Evolutionary conservation across 2,888 invertebrate species (phyloP).

Genomic region (Cosmorhoe ocellata): DNA sequence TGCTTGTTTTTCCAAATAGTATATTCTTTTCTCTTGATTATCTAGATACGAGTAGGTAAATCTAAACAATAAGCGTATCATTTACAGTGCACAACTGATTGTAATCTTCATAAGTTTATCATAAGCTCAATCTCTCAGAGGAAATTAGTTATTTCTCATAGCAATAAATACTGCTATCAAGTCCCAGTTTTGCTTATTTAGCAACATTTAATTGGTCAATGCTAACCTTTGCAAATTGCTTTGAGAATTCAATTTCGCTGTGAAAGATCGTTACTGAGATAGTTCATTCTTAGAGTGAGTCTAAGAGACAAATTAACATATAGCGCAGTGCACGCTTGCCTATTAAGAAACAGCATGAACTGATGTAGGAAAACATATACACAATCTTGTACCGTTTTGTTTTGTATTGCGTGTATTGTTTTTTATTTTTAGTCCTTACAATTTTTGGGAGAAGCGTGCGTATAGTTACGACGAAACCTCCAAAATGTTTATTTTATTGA

Average conservation of each 20-base stretch:
- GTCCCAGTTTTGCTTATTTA: constrained; percentile 44
- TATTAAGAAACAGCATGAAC: not conserved
- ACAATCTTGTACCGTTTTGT: too few species aligned
- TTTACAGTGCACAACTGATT: not conserved
- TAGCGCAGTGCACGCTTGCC: not conserved
- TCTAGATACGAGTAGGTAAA: not conserved
- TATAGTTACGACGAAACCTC: too few species aligned
- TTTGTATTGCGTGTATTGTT: too few species aligned
- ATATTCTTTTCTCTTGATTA: too few species aligned
- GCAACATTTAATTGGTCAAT: constrained; percentile 52
- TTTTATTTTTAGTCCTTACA: too few species aligned
- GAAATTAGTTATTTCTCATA: constrained; percentile 29
- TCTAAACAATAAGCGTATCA: not conserved
- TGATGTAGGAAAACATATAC: too few species aligned
- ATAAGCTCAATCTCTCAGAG: constrained; percentile 13
- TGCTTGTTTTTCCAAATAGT: too few species aligned
- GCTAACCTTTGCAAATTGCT: constrained; percentile 45
- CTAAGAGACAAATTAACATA: constrained; percentile 10
- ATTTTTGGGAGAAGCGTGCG: too few species aligned
- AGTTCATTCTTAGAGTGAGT: constrained; percentile 19
- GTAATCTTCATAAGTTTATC: constrained; percentile 5
- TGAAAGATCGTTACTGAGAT: constrained; percentile 40
- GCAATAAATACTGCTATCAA: constrained; percentile 37
- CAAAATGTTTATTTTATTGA: too few species aligned
- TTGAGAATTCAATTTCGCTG: constrained; percentile 46